Percentiles rank a stretch among this genome's conserved stretches.
phyloP scores from a whole-genome alignment of 2,113 vertebrate genomes.

The Alces alces region DNA sequence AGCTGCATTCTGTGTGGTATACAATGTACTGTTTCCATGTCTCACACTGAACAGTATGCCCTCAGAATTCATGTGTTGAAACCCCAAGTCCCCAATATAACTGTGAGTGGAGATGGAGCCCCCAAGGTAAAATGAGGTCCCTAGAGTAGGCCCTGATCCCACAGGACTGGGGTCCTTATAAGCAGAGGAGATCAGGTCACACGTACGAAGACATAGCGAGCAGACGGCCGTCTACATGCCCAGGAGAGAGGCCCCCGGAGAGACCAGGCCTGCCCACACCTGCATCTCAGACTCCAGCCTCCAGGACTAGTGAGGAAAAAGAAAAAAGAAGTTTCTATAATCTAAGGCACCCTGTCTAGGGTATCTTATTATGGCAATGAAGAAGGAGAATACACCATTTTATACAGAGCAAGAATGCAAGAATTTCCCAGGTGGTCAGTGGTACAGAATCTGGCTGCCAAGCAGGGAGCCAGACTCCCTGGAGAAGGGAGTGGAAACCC shows the following conservation, averaged over 20 bases:
- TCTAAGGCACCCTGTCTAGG: not conserved
- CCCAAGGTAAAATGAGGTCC: not conserved
- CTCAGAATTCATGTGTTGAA: no score
- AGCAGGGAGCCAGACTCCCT: not conserved
- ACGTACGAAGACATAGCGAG: not conserved
- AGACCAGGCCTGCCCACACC: rapidly evolving
- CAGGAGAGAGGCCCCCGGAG: not conserved
- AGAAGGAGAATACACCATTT: rapidly evolving
- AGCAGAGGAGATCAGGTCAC: rapidly evolving
- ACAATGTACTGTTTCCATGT: rapidly evolving
- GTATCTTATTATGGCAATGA: not conserved
- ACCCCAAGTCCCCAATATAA: rapidly evolving
- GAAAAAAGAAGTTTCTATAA: not conserved
- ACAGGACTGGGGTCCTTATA: not conserved
- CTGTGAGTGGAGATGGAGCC: no score
- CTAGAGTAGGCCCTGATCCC: not conserved
- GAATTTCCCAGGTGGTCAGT: not conserved
- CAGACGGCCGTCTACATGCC: rapidly evolving
- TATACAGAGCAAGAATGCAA: not conserved
- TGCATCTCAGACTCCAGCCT: not conserved
- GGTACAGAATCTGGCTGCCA: not conserved
- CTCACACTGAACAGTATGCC: not conserved
- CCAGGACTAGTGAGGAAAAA: rapidly evolving
- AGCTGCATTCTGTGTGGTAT: rapidly evolving
- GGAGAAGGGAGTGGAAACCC: not conserved